phyloP scores from a whole-genome alignment of 1,140 invertebrate species.

The Helicoverpa zea region DNA sequence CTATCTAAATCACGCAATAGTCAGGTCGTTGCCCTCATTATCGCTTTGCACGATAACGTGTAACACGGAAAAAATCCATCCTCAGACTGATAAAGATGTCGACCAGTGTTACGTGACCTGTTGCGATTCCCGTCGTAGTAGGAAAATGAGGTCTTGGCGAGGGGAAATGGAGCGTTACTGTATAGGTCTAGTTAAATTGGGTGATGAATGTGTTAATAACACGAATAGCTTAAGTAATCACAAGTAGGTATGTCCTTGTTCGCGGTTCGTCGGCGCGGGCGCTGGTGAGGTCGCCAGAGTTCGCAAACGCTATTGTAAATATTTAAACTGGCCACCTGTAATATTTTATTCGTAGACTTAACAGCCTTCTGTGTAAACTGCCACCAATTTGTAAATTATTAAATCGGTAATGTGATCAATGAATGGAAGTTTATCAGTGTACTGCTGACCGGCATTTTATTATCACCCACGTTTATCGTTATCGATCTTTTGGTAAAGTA shows the following conservation, averaged over 20 bases:
- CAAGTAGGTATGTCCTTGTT: constrained; percentile 60
- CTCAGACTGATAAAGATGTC: constrained; percentile 69
- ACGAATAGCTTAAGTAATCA: constrained; percentile 56
- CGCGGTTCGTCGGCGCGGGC: constrained; percentile 52
- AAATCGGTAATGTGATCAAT: too few species aligned
- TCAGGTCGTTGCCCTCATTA: constrained; percentile 79
- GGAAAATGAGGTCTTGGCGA: constrained; percentile 34
- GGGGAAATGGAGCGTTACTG: constrained; percentile 37
- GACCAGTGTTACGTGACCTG: constrained; percentile 63
- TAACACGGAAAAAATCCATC: constrained; percentile 81
- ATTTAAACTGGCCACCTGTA: constrained; percentile 54
- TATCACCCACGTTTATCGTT: too few species aligned
- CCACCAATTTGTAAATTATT: too few species aligned
- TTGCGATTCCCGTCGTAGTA: constrained; percentile 38
- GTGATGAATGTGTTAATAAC: constrained; percentile 51
- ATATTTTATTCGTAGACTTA: constrained; percentile 21
- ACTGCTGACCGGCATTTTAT: too few species aligned
- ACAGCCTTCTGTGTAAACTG: constrained; percentile 1
- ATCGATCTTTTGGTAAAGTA: too few species aligned
- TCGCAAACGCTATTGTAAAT: constrained; percentile 59
- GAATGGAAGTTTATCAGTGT: too few species aligned
- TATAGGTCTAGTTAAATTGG: constrained; percentile 56
- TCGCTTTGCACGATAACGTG: constrained; percentile 78
- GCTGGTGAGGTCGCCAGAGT: constrained; percentile 59
- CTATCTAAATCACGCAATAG: constrained; percentile 75